phyloP scores from a whole-genome alignment of 2,797 vertebrate genomes.

The Zalophus californianus region DNA sequence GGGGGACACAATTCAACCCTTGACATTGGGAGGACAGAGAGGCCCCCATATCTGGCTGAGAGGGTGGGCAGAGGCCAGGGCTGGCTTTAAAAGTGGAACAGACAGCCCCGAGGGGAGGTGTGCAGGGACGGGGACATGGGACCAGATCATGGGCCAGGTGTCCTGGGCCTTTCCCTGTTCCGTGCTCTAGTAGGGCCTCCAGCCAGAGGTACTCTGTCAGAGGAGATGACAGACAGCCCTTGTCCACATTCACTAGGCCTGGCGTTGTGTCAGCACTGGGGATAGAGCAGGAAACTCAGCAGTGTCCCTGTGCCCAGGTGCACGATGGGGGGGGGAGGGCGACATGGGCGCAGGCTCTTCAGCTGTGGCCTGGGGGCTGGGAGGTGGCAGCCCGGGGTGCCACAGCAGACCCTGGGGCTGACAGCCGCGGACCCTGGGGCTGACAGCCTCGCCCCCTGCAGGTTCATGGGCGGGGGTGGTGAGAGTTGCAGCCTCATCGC shows the following conservation, averaged over 20 bases:
- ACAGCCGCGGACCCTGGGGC: background rate
- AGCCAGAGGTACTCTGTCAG: background rate
- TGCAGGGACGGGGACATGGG: background rate
- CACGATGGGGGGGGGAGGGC: background rate
- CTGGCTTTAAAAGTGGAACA: background rate
- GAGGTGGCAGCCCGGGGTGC: background rate
- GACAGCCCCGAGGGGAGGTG: accelerated
- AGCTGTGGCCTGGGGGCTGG: accelerated
- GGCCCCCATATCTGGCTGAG: background rate
- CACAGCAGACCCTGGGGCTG: accelerated
- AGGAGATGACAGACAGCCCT: background rate
- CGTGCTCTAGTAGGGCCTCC: background rate
- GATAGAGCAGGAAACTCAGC: background rate
- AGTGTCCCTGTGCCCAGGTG: accelerated
- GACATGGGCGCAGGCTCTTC: accelerated
- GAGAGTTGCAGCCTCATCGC: constrained; percentile 97
- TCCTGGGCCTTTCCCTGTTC: background rate
- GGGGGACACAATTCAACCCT: background rate
- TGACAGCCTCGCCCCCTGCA: constrained; percentile 69
- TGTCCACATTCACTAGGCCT: background rate
- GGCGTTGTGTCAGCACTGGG: background rate
- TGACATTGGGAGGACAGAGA: background rate
- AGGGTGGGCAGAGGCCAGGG: background rate
- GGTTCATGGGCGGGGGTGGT: constrained; percentile 96
- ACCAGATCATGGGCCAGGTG: background rate